Evolutionary conservation across 2,113 vertebrate species (phyloP), one percentile per base, ranked within the genome.

Genomic region (Rhipidura dahli): DNA sequence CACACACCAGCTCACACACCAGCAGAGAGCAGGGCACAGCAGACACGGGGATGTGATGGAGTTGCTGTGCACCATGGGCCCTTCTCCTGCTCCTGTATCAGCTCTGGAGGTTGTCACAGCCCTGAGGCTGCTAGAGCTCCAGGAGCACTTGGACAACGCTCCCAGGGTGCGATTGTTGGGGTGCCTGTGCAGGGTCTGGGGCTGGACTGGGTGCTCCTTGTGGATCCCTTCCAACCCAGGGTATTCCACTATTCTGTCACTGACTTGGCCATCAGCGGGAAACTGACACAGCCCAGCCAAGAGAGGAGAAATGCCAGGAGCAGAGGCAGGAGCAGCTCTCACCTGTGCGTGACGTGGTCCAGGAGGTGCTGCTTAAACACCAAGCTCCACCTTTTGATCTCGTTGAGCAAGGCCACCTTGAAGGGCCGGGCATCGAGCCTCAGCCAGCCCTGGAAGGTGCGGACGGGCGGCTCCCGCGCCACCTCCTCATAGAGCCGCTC

Each of bases 341-440:
- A 99, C 99, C 99, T 99, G 97, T 98, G 97, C 0, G 98, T 99
- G 54, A 99, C 98, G 1, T 98, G 98, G 78, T 99, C 98, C 24
- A 99, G 87, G 3, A 99, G 99, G 85, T 99, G 98, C 95, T 99
- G 99, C 90, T 99, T 99, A 96, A 99, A 99, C 98, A 98, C 98
- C 91, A 99, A 95, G 94, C 99, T 99, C 99, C 99, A 99, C 90
- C 97, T 99, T 93, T 98, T 99, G 70, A 99, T 97, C 68, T 98
- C 83, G 9, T 99, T 99, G 72, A 99, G 97, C 93, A 99, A 89
- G 30, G 98, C 96, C 0, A 84, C 98, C 95, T 99, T 99, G 94
- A 99, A 98, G 64, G 98, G 97, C 3, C 97, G 96, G 4, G 97
- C 97, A 2, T 99, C 98, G 0, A 99, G 97, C 92, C 97, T 98